Percentiles rank a stretch among this genome's conserved stretches.
These are phyloP conservation scores for Tribolium madens DNA, from an alignment of 1,140 invertebrate genomes.

Conservation along the genomic window DNA sequence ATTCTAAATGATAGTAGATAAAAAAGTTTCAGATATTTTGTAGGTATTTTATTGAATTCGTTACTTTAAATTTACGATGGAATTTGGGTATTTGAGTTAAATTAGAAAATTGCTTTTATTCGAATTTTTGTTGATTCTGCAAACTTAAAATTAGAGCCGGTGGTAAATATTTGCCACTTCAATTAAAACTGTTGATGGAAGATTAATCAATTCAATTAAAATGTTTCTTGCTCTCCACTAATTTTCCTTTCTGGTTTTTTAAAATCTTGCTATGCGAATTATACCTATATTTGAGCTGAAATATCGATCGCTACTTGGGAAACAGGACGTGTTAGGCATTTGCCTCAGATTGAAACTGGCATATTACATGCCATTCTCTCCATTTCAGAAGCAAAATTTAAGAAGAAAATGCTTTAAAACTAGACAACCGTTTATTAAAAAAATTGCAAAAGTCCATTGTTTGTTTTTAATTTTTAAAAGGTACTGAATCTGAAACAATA, in stretches of 20 bases:
- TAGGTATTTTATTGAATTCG: too few relatives aligned
- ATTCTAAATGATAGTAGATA: too few relatives aligned
- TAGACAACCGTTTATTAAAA: not conserved
- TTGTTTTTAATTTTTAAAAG: too few relatives aligned
- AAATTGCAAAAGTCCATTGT: too few relatives aligned
- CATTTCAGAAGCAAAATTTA: not conserved
- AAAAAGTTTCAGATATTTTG: too few relatives aligned
- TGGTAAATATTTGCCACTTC: not conserved
- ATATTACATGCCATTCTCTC: not conserved
- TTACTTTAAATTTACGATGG: too few relatives aligned
- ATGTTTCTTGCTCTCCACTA: not conserved
- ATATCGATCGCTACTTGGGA: not conserved
- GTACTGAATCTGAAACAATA: too few relatives aligned
- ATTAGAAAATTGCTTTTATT: too few relatives aligned
- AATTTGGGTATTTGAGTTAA: too few relatives aligned
- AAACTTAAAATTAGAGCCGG: too few relatives aligned
- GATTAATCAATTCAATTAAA: not conserved
- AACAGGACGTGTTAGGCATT: not conserved
- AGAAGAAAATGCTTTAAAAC: not conserved
- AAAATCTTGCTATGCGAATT: not conserved
- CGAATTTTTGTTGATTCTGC: too few relatives aligned
- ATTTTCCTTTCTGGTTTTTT: not conserved
- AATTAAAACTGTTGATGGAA: not conserved
- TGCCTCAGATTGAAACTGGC: not conserved
- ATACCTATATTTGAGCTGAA: not conserved